phyloP scores from a whole-genome alignment of 2,797 vertebrate genomes.

The Tokudaia muenninki region DNA sequence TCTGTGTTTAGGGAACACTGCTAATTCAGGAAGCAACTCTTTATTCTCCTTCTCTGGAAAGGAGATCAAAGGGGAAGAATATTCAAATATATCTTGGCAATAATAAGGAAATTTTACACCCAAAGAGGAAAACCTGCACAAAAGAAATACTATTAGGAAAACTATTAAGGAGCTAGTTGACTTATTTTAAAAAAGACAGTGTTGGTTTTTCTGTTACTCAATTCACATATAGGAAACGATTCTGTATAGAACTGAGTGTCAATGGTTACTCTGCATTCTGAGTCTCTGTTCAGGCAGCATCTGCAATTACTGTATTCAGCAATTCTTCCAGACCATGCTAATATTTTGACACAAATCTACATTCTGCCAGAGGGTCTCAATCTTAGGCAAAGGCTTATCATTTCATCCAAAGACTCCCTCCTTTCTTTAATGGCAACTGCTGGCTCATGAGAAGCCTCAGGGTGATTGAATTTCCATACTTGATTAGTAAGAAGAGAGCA shows the following conservation, averaged over 20 bases:
- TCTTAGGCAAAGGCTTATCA: background rate
- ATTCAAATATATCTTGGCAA: background rate
- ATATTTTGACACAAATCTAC: background rate
- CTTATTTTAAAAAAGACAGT: conserved; percentile 3
- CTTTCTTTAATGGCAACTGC: background rate
- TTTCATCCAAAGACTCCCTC: background rate
- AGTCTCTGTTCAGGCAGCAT: background rate
- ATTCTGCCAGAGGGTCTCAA: background rate
- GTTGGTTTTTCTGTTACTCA: conserved; percentile 24
- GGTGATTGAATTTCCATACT: background rate
- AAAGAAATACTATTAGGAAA: background rate
- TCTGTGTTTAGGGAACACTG: conserved; percentile 9
- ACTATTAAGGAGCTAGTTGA: background rate
- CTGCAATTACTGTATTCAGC: background rate
- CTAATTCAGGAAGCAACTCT: conserved; percentile 9
- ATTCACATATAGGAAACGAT: background rate
- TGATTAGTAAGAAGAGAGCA: background rate
- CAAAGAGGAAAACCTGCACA: background rate
- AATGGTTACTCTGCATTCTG: background rate
- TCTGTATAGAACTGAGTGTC: background rate
- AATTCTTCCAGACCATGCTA: background rate
- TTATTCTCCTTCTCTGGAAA: background rate
- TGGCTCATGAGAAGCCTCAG: background rate
- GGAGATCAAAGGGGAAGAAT: background rate
- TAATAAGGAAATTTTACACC: background rate